Evolutionary conservation across 2,888 invertebrate species (phyloP), one percentile per base, ranked within the genome.

Genomic region (Ectemnius lituratus): DNA sequence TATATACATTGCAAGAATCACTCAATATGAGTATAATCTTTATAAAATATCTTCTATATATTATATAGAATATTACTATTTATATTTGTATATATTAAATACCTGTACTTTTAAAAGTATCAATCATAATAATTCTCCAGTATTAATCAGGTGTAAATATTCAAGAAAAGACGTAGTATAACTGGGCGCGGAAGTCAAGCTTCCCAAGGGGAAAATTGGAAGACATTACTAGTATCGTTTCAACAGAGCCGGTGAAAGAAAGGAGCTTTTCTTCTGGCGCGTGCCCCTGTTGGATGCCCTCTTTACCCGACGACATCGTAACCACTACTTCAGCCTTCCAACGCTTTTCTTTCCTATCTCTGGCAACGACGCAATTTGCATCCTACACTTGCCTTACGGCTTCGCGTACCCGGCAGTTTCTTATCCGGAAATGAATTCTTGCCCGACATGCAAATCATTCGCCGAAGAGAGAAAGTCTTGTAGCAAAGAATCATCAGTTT

Each of bases 391-490:
- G 37, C 60, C 13, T 56, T 45, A 23, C 45, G 52, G 60, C 64
- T 37, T 23, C 18, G n/a, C 46, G 61, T 52, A 23, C 23, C 60
- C 56, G 28, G 65, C 20, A 70, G 65, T 70, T 70, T 62, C 65
- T 65, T 66, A 65, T 60, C 57, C 57, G 56, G 11, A 28, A 46
- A 37, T 60, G 18, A 70, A 61, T 45, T 61, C 60, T 37, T n/a
- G 52, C 52, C 47, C 27, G 20, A 45, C 37, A 70, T 66, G 70
- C 61, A 70, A 70, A 70, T 70, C 61, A 61, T 23, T 59, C 58
- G 65, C n/a, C 23, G 37, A 66, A 66, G 52, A 60, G 60, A 23
- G 23, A 23, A 23, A 23, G 23, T 23, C 23, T 20, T 2, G 20
- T 20, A 20, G 2, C 20, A 2, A 2, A 20, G 20, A 20, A 20